Conservation (phyloP, 37 sponge, comb jelly and placozoan species). For the Cladorhizidae sp. region DNA sequence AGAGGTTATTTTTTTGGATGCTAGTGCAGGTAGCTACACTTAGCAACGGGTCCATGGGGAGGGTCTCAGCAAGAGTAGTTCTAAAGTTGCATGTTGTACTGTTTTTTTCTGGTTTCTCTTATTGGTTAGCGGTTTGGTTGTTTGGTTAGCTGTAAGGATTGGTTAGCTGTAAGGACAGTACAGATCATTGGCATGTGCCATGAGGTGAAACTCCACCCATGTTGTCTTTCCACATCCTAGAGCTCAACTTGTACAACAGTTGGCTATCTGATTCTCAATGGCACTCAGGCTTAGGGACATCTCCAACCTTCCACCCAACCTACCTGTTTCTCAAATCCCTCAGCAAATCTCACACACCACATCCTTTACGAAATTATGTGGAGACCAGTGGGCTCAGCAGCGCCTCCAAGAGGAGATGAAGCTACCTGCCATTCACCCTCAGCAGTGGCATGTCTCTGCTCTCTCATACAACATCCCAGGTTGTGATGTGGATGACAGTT, state of each 20-base stretch:
- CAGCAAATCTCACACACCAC: not conserved
- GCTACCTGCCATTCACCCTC: not conserved
- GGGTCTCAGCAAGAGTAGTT: too few species aligned
- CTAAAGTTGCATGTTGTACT: too few species aligned
- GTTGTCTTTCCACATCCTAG: not conserved
- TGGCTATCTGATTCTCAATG: constrained; percentile 5
- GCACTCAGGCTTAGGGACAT: constrained; percentile 9
- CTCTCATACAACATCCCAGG: constrained; percentile 20
- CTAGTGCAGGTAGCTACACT: too few species aligned
- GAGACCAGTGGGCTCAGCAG: not conserved
- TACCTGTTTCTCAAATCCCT: constrained; percentile 7
- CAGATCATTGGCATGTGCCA: too few species aligned
- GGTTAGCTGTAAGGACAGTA: too few species aligned
- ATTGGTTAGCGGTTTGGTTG: too few species aligned
- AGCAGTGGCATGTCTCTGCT: not conserved
- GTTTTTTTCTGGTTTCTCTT: too few species aligned
- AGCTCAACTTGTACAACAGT: not conserved
- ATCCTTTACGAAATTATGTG: too few species aligned
- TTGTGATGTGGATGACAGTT: constrained; percentile 53
- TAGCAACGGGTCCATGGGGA: too few species aligned
- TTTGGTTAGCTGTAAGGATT: too few species aligned
- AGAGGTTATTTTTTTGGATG: too few species aligned
- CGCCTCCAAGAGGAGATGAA: not conserved
- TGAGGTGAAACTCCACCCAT: too few species aligned
- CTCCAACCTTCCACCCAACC: constrained; percentile 3